These are phyloP conservation scores for Eristalis pertinax DNA, from an alignment of 2,888 invertebrate genomes.

Conservation along the genomic window DNA sequence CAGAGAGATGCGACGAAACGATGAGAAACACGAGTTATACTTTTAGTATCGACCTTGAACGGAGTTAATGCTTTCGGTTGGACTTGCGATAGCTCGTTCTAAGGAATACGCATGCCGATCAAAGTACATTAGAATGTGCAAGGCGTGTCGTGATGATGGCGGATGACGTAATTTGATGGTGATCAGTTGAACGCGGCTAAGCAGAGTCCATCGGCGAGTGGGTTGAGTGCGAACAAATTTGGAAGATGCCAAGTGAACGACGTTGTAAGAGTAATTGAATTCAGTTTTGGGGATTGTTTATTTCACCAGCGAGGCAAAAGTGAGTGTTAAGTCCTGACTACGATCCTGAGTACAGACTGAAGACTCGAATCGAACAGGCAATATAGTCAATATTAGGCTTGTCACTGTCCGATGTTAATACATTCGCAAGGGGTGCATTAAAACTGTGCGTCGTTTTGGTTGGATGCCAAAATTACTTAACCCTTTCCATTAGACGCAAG, in stretches of 20 bases:
- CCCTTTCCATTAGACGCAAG: no score
- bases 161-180: neutral
- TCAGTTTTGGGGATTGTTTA: neutral
- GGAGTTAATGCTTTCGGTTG: conserved; percentile 28
- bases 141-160: conserved; percentile 12
- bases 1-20: neutral
- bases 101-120: conserved; percentile 18
- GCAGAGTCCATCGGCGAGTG: neutral
- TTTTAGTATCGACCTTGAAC: conserved; percentile 41
- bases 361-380: no score
- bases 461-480: no score
- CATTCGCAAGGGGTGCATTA: no score
- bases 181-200: neutral
- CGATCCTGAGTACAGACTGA: no score
- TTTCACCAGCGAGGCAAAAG: neutral
- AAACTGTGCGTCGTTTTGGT: no score
- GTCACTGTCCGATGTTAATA: no score
- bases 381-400: no score
- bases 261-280: neutral
- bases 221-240: neutral
- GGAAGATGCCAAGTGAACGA: neutral
- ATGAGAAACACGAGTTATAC: conserved; percentile 5
- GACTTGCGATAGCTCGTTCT: conserved; percentile 8
- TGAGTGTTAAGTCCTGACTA: no score
- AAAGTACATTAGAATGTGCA: conserved; percentile 9